phyloP scores from a whole-genome alignment of 2,888 invertebrate species.

The Cataglyphis altisquamis region DNA sequence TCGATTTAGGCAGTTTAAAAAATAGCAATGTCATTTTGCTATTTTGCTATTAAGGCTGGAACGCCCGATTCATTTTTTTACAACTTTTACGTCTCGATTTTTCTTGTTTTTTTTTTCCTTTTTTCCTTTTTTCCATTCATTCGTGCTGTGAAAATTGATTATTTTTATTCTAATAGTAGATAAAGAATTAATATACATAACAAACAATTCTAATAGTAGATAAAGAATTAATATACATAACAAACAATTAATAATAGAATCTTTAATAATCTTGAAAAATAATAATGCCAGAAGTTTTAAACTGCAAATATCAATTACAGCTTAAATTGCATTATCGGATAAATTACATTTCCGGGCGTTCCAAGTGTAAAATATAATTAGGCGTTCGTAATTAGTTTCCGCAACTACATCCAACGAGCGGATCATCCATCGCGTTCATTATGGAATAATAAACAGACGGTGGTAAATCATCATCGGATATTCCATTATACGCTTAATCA shows the following conservation, averaged over 20 bases:
- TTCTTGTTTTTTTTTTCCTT: not conserved
- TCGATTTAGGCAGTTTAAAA: conserved; percentile 4
- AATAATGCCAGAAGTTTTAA: not conserved
- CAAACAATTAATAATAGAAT: conserved; percentile 12
- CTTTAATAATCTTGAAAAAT: not conserved
- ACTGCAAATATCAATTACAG: conserved; percentile 5
- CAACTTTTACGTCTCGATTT: not conserved
- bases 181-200: not conserved
- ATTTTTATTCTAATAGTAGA: not conserved
- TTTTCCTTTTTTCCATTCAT: conserved; percentile 2
- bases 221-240: not conserved
- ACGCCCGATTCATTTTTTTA: conserved; percentile 15
- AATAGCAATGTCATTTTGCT: not conserved
- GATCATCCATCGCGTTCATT: conserved; percentile 31
- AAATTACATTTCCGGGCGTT: conserved; percentile 42
- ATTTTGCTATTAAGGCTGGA: not conserved
- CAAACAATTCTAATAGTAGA: not conserved
- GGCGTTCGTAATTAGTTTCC: conserved; percentile 28
- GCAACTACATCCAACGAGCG: conserved; percentile 16
- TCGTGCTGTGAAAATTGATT: not conserved
- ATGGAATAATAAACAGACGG: conserved; percentile 28
- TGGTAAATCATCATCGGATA: conserved; percentile 43
- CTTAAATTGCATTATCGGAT: conserved; percentile 4
- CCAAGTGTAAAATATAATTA: conserved; percentile 41
- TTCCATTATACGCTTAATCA: conserved; percentile 49